Percentiles rank a stretch among this genome's conserved stretches.
These are phyloP conservation scores for Unio pictorum DNA, from an alignment of 2,888 invertebrate genomes.

Conservation along the genomic window DNA sequence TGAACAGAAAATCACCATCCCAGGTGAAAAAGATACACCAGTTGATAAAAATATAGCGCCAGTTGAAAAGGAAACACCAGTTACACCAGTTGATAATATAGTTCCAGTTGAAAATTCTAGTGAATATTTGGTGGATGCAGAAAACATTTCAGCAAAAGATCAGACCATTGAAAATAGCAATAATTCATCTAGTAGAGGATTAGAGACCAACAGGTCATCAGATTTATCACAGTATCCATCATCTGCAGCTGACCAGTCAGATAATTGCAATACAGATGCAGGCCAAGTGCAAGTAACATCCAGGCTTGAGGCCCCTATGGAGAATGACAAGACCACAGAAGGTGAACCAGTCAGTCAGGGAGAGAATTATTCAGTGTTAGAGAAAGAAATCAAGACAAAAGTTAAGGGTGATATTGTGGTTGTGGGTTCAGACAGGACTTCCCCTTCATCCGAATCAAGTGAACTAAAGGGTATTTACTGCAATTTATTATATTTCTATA, in stretches of 20 bases:
- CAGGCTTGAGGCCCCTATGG: conserved; percentile 78
- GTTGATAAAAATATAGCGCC: background rate
- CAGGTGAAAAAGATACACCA: background rate
- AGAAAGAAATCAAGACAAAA: conserved; percentile 47
- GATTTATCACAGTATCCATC: no score
- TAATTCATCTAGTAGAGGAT: no score
- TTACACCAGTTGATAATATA: background rate
- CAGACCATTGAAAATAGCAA: background rate
- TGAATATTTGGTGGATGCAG: background rate
- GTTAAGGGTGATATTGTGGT: conserved; percentile 64
- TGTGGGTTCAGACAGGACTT: conserved; percentile 58
- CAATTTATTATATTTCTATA: background rate
- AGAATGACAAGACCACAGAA: background rate
- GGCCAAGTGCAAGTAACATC: conserved; percentile 71
- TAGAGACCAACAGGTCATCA: no score
- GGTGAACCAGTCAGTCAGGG: no score
- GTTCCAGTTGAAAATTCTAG: background rate
- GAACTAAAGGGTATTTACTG: conserved; percentile 46
- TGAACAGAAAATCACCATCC: conserved; percentile 1
- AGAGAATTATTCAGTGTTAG: conserved; percentile 29
- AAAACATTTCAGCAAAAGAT: conserved; percentile 1
- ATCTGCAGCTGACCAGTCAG: no score
- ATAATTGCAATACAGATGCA: conserved; percentile 7
- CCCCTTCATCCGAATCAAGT: conserved; percentile 54
- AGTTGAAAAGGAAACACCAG: background rate